phyloP scores from a whole-genome alignment of 2,888 invertebrate species.

The Thelaira solivaga region DNA sequence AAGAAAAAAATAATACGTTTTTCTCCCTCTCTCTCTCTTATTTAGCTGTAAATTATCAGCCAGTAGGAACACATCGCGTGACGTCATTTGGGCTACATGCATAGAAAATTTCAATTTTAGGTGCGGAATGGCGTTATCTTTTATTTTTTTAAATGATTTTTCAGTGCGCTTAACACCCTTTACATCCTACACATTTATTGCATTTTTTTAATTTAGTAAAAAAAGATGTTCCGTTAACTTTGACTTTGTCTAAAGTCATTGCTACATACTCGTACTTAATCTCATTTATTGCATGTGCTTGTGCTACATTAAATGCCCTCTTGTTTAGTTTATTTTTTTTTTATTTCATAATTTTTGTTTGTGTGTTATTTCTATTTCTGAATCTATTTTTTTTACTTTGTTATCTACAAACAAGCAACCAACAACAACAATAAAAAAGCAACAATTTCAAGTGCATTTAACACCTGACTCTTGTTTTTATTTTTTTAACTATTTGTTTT shows the following conservation, averaged over 20 bases:
- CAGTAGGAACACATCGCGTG: too few relatives aligned
- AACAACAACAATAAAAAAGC: neutral
- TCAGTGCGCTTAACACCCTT: too few relatives aligned
- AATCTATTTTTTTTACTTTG: constrained; percentile 41
- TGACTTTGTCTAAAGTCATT: constrained; percentile 60
- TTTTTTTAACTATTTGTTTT: constrained; percentile 18
- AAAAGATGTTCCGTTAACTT: constrained; percentile 49
- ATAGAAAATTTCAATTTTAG: too few relatives aligned
- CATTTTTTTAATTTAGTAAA: neutral
- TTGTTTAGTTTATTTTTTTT: neutral
- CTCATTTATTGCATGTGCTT: neutral
- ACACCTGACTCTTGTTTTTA: constrained; percentile 11
- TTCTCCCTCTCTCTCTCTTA: too few relatives aligned
- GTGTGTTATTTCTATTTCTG: neutral
- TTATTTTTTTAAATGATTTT: too few relatives aligned
- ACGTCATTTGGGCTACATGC: too few relatives aligned
- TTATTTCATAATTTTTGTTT: neutral
- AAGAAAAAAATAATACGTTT: too few relatives aligned
- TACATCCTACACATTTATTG: neutral
- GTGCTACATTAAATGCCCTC: neutral
- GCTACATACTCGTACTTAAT: constrained; percentile 17
- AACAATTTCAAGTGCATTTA: constrained; percentile 46
- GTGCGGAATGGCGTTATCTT: too few relatives aligned
- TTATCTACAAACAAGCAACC: neutral
- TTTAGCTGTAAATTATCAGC: too few relatives aligned